Base-by-base conservation (phyloP, 2,888 invertebrate genomes). In the Hirtodrosophila duncani region DNA sequence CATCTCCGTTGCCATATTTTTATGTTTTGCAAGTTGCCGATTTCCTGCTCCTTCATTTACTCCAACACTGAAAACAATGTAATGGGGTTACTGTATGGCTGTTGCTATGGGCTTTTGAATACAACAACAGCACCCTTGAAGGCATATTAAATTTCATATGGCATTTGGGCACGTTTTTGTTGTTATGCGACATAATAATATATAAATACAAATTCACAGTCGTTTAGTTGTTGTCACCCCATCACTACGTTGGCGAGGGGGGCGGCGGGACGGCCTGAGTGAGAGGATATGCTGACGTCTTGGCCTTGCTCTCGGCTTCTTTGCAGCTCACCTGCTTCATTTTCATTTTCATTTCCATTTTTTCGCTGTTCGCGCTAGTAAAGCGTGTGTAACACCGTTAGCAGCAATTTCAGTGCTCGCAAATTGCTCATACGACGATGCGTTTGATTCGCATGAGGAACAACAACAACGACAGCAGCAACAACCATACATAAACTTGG, bases 351-450 rank as follows among this genome's bases (percentile, higher is more conserved):
- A 17, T 23, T 20, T 20, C 31, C 27, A 30, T 26, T 51, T 45
- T 41, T 45, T 48, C 38, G 53, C 34, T 43, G 29, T 51, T 46
- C 39, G 61, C 18, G 62, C 67, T 64, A 62, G 62, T 75, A 70
- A 78, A 64, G 65, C 57, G 77, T 55, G 48, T 74, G 75, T 74
- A 70, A 74, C 74, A 45, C 79, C 64, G 72, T 74, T 79, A 79
- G 79, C 79, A 65, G 64, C 64, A 74, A 67, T 79, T 79, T 79
- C 71, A 67, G 58, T 57, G 60, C 62, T 75, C 63, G 63, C 75
- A 75, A 74, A 75, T 74, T 80, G 72, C 72, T 63, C 72, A 79
- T 75, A 77, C 74, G 68, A 60, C 72, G 62, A n/a, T n/a, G n/a
- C n/a, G n/a, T n/a, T n/a, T n/a, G n/a, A n/a, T n/a, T n/a, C n/a